These are phyloP conservation scores for Megastigmus dorsalis DNA, from an alignment of 2,888 invertebrate species.

Conservation along the genomic window DNA sequence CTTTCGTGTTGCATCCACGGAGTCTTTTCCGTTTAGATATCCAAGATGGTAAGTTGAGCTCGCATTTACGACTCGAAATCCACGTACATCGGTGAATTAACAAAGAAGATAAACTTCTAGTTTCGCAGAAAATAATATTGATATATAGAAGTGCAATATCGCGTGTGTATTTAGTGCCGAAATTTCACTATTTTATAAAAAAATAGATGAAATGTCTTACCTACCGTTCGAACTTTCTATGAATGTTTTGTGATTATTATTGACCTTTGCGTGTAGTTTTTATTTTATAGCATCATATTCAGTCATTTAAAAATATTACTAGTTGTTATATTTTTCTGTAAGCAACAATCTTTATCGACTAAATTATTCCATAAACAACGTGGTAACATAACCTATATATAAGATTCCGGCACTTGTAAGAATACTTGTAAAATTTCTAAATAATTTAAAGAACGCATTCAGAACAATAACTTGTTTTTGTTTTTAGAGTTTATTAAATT, in stretches of 20 bases:
- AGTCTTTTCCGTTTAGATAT: slow-evolving; percentile 66
- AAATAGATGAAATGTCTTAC: neutral
- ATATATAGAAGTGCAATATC: slow-evolving; percentile 56
- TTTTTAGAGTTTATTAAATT: no score
- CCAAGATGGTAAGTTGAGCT: slow-evolving; percentile 69
- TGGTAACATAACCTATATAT: slow-evolving; percentile 46
- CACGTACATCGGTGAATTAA: slow-evolving; percentile 60
- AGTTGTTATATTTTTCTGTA: neutral
- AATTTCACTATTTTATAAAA: slow-evolving; percentile 11
- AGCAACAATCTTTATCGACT: slow-evolving; percentile 12
- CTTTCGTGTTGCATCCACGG: slow-evolving; percentile 39
- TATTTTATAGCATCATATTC: neutral
- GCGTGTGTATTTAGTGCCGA: slow-evolving; percentile 55
- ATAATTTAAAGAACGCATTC: no score
- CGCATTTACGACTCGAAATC: slow-evolving; percentile 62
- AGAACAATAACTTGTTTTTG: no score
- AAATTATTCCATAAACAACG: slow-evolving; percentile 42
- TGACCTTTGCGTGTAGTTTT: neutral
- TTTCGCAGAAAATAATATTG: slow-evolving; percentile 53
- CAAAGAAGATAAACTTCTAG: slow-evolving; percentile 20
- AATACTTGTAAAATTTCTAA: no score
- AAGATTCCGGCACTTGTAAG: neutral
- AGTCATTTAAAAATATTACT: neutral
- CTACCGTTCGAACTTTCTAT: neutral
- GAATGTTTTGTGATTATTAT: slow-evolving; percentile 18